Conservation (phyloP, 1,140 invertebrate species). For the Plectrocnemia conspersa region DNA sequence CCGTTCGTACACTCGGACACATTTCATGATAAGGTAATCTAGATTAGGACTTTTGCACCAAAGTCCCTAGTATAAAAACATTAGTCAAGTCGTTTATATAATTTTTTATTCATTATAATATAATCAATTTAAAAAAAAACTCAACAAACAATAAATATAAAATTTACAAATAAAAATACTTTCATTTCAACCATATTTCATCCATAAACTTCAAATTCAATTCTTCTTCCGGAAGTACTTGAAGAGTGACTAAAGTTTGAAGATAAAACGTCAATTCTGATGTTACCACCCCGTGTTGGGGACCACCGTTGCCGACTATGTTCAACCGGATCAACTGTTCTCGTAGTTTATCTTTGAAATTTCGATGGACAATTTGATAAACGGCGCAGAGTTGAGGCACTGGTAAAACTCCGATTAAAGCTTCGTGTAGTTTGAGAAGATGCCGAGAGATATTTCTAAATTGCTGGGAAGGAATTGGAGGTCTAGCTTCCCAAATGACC, state of each 20-base stretch:
- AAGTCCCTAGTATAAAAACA: neutral
- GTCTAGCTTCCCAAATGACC: slow-evolving; percentile 84
- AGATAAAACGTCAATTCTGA: slow-evolving; percentile 94
- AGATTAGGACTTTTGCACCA: neutral
- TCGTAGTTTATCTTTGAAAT: slow-evolving; percentile 81
- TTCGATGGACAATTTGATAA: slow-evolving; percentile 78
- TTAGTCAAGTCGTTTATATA: neutral
- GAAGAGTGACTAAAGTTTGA: slow-evolving; percentile 82
- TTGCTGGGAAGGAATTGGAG: slow-evolving; percentile 88
- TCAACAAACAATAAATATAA: slow-evolving; percentile 21
- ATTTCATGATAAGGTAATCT: too few relatives aligned
- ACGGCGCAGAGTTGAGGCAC: slow-evolving; percentile 64
- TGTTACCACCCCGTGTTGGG: slow-evolving; percentile 92
- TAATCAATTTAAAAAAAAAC: slow-evolving; percentile 11
- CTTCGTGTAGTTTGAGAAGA: slow-evolving; percentile 88
- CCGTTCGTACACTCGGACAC: too few relatives aligned
- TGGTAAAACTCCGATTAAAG: slow-evolving; percentile 75
- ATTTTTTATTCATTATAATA: slow-evolving; percentile 16
- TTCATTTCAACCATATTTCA: slow-evolving; percentile 62
- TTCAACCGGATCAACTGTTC: slow-evolving; percentile 81
- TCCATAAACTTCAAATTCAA: slow-evolving; percentile 69
- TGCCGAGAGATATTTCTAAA: slow-evolving; percentile 91
- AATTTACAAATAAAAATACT: slow-evolving; percentile 11
- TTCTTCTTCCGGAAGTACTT: slow-evolving; percentile 71
- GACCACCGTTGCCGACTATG: slow-evolving; percentile 90